phyloP scores from a whole-genome alignment of 2,888 invertebrate genomes.

The Aspidiotus destructor region DNA sequence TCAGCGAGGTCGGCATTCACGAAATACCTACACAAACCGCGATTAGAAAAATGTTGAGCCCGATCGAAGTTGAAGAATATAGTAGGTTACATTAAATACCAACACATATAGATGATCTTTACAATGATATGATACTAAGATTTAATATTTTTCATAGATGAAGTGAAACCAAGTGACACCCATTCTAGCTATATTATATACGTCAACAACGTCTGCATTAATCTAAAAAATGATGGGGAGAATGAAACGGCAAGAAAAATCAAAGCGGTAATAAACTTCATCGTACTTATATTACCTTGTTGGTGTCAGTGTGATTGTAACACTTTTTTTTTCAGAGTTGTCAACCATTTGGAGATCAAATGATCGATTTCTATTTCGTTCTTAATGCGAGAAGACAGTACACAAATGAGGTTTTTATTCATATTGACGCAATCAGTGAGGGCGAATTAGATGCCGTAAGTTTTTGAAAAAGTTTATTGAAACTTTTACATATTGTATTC shows the following conservation, averaged over 20 bases:
- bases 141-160: too few species aligned
- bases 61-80: not conserved
- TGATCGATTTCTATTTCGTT: not conserved
- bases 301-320: not conserved
- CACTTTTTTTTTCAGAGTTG: not conserved
- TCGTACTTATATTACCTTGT: not conserved
- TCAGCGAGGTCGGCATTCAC: not conserved
- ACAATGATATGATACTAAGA: too few species aligned
- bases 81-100: too few species aligned
- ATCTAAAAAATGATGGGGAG: not conserved
- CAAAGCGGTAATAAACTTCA: not conserved
- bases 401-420: slow-evolving; percentile 8
- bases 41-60: not conserved
- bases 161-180: too few species aligned
- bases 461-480: slow-evolving; percentile 10
- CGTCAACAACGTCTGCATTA: not conserved
- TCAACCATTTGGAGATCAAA: not conserved
- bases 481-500: slow-evolving; percentile 11
- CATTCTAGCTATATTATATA: not conserved
- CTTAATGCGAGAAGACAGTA: not conserved
- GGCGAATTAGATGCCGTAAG: slow-evolving; percentile 12
- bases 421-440: slow-evolving; percentile 1
- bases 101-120: too few species aligned
- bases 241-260: not conserved
- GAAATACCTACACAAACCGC: not conserved